Evolutionary conservation across 2,888 invertebrate species (phyloP).

Genomic region (Agrotis segetum): DNA sequence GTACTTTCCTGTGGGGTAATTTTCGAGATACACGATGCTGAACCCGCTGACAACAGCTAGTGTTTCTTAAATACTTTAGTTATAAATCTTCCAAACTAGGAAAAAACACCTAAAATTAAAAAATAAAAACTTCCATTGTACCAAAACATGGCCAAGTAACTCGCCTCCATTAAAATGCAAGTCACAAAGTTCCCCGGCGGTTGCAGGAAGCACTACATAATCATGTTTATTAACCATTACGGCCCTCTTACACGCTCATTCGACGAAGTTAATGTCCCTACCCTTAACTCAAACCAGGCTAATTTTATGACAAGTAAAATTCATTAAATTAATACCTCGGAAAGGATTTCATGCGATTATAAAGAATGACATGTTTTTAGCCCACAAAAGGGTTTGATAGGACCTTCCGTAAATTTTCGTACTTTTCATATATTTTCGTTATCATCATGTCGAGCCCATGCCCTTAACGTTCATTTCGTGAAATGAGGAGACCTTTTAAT

Average conservation of each 20-base stretch:
- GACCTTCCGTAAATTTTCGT: constrained; percentile 8
- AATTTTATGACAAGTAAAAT: constrained; percentile 78
- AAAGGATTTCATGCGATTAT: constrained; percentile 71
- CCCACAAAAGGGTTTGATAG: constrained; percentile 26
- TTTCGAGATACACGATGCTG: too few species aligned
- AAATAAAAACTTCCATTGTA: constrained; percentile 4
- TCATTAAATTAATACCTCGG: constrained; percentile 73
- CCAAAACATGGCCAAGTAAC: constrained; percentile 17
- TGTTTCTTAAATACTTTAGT: not conserved
- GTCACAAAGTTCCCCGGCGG: constrained; percentile 44
- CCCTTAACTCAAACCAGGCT: constrained; percentile 73
- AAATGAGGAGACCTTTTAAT: constrained; percentile 35
- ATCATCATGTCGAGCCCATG: constrained; percentile 35
- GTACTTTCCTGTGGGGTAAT: too few species aligned
- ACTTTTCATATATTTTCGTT: constrained; percentile 41
- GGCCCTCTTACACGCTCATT: constrained; percentile 66
- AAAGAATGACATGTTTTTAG: constrained; percentile 55
- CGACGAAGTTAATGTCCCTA: constrained; percentile 69
- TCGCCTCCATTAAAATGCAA: constrained; percentile 50
- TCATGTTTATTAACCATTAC: constrained; percentile 70
- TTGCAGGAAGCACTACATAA: constrained; percentile 63
- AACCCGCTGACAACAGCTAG: too few species aligned
- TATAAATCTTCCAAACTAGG: not conserved
- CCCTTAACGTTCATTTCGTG: constrained; percentile 19
- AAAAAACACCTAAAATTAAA: constrained; percentile 15